These are phyloP conservation scores for Diorhabda carinulata DNA, from an alignment of 1,140 invertebrate species.

Conservation along the genomic window DNA sequence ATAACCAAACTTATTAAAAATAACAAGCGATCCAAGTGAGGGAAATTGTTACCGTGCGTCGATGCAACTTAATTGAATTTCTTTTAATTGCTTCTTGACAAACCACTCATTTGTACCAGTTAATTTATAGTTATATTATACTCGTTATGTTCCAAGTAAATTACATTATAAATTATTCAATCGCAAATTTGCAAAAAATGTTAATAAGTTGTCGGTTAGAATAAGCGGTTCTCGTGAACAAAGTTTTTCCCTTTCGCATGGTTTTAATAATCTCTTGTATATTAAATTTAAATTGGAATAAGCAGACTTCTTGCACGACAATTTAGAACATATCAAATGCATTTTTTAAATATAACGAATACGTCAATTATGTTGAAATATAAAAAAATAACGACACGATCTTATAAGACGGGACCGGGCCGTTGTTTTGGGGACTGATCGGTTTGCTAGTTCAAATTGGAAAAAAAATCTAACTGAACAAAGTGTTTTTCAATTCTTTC, in stretches of 20 bases:
- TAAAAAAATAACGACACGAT: too few species aligned
- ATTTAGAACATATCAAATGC: too few species aligned
- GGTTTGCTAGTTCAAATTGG: too few species aligned
- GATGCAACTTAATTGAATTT: constrained; percentile 30
- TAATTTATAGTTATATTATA: constrained; percentile 1
- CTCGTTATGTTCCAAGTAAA: neutral
- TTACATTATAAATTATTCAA: constrained; percentile 3
- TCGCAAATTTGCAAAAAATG: constrained; percentile 2
- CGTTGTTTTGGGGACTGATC: too few species aligned
- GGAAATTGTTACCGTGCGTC: constrained; percentile 15
- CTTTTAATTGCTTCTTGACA: constrained; percentile 24
- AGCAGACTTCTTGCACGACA: too few species aligned
- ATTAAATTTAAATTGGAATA: too few species aligned
- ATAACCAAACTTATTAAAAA: neutral
- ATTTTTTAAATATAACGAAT: too few species aligned
- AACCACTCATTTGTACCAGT: constrained; percentile 17
- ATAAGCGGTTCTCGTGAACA: neutral
- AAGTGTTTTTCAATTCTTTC: too few species aligned
- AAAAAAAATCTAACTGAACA: too few species aligned
- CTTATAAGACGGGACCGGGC: too few species aligned
- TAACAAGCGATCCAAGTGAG: constrained; percentile 20
- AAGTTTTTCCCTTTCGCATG: neutral
- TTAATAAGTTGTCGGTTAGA: neutral
- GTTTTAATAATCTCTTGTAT: neutral
- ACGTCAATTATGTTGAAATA: too few species aligned